Evolutionary conservation across 2,113 vertebrate species (phyloP).

Genomic region (Anolis carolinensis): DNA sequence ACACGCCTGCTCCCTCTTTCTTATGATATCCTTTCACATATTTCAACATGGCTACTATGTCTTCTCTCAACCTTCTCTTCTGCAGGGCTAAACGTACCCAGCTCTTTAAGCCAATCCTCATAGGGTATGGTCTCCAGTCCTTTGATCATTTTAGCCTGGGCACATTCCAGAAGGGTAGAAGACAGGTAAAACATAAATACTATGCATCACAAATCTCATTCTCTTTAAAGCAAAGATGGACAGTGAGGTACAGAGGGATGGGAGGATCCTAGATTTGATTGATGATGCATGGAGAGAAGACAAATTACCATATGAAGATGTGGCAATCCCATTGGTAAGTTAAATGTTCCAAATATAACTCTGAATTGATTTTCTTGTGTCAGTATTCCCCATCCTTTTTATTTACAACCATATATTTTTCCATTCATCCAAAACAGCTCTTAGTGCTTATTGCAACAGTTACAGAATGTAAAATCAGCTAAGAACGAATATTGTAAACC

Average conservation of each 20-base stretch:
- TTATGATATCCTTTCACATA: no score
- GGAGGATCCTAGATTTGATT: constrained; percentile 94
- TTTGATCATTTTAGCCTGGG: no score
- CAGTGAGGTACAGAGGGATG: constrained; percentile 95
- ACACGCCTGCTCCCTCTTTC: no score
- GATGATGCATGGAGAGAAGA: constrained; percentile 98
- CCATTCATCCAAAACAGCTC: background rate
- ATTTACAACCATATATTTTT: background rate
- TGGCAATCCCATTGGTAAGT: constrained; percentile 93
- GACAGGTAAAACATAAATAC: background rate
- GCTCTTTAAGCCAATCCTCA: no score
- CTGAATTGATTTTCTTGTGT: background rate
- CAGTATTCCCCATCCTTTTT: background rate
- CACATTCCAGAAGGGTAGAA: no score
- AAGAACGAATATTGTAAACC: background rate
- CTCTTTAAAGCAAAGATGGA: constrained; percentile 79
- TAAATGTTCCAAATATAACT: background rate
- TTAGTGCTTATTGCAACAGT: background rate
- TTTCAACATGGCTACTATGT: no score
- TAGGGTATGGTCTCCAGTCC: no score
- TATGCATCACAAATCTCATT: constrained; percentile 50
- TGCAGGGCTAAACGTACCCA: no score
- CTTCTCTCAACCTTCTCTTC: no score
- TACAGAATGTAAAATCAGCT: background rate
- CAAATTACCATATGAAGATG: constrained; percentile 93